Conservation (phyloP, 64 coral and sea anemone genomes). For the Pachyseris speciosa region DNA sequence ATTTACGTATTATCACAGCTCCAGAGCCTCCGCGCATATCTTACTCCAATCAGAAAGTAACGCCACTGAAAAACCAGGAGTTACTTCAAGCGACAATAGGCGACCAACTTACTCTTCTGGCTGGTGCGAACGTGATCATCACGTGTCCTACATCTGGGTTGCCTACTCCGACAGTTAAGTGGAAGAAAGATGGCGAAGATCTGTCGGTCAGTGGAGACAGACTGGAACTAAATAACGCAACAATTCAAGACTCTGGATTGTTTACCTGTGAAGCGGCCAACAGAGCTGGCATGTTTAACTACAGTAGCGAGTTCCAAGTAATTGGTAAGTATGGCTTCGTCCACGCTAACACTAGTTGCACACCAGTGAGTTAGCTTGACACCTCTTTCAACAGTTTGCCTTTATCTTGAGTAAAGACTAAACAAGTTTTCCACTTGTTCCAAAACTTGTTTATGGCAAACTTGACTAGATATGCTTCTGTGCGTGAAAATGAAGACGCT, state of each 20-base stretch:
- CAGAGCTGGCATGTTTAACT: conserved; percentile 38
- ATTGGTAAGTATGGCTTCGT: conserved; percentile 45
- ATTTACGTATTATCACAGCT: conserved; percentile 22
- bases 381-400: too few relatives aligned
- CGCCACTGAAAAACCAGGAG: conserved; percentile 28
- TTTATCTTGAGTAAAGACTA: too few relatives aligned
- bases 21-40: conserved; percentile 45
- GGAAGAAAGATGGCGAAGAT: conserved; percentile 30
- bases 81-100: conserved; percentile 60
- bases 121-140: conserved; percentile 55
- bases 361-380: too few relatives aligned
- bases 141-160: conserved; percentile 67
- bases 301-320: conserved; percentile 31
- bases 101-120: conserved; percentile 43
- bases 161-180: conserved; percentile 55
- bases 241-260: conserved; percentile 42
- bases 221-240: conserved; percentile 66
- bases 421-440: too few relatives aligned
- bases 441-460: too few relatives aligned
- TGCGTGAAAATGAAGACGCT: too few relatives aligned
- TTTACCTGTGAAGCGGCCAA: conserved; percentile 76
- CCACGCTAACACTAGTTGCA: too few relatives aligned
- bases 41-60: conserved; percentile 15
- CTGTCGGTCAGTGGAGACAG: conserved; percentile 30
- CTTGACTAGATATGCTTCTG: too few relatives aligned